A percentile compares a stretch with the other conserved stretches of the same genome.
phyloP scores from a whole-genome alignment of 2,797 vertebrate species.

The Sorex maritimensis region DNA sequence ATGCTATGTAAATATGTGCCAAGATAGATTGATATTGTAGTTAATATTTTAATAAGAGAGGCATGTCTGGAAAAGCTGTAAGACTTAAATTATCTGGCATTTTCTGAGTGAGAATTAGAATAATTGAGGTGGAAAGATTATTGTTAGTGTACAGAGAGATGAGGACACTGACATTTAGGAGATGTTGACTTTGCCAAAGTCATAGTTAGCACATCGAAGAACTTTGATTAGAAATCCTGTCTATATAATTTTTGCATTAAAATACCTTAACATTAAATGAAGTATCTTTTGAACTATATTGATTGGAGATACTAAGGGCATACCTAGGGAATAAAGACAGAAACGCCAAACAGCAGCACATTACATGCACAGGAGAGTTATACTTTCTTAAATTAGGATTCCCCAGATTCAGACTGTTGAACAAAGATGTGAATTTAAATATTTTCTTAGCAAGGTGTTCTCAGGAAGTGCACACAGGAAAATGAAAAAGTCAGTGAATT shows the following conservation, averaged over 20 bases:
- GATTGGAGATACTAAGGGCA: not conserved
- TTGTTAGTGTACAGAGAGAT: not conserved
- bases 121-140: not conserved
- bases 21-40: not conserved
- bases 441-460: not conserved
- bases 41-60: constrained; percentile 40
- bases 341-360: no score
- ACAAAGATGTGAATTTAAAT: not conserved
- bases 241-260: not conserved
- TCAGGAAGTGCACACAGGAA: not conserved
- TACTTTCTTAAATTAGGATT: not conserved
- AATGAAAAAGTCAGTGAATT: not conserved
- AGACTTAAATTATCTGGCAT: not conserved
- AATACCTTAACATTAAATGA: not conserved
- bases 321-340: not conserved
- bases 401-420: not conserved
- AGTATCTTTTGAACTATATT: not conserved
- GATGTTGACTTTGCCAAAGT: constrained; percentile 39
- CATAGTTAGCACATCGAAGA: not conserved
- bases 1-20: not conserved
- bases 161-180: not conserved
- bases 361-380: not conserved
- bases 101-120: constrained; percentile 50
- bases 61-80: not conserved
- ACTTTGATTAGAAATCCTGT: not conserved